These are phyloP conservation scores for Gulo gulo DNA, from an alignment of 2,113 vertebrate species.

Conservation along the genomic window DNA sequence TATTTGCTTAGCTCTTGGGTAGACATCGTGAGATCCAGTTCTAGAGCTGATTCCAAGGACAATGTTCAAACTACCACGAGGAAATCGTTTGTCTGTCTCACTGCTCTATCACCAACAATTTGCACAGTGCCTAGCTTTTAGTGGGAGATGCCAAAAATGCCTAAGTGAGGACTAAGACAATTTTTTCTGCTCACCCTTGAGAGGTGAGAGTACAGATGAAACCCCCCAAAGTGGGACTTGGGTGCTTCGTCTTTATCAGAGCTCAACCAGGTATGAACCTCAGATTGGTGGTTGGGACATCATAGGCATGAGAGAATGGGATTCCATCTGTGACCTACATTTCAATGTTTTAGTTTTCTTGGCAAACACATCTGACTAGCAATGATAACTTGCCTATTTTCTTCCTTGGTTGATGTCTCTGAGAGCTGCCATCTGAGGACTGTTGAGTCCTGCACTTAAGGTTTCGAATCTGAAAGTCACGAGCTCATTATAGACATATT, in stretches of 20 bases:
- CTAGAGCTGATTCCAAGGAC: background rate
- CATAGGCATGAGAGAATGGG: background rate
- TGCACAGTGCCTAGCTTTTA: background rate
- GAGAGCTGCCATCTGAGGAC: constrained; percentile 39
- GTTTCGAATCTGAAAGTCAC: constrained; percentile 59
- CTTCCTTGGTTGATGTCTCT: background rate
- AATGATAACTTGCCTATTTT: background rate
- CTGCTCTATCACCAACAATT: background rate
- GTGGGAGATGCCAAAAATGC: background rate
- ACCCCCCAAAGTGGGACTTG: accelerated
- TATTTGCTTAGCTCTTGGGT: background rate
- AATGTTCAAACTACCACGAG: background rate
- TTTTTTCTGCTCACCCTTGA: background rate
- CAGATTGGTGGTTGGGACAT: background rate
- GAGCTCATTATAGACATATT: constrained; percentile 62
- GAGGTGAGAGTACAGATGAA: background rate
- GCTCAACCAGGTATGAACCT: background rate
- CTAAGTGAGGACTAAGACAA: background rate
- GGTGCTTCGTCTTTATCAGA: background rate
- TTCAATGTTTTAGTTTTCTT: background rate
- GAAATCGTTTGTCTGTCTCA: background rate
- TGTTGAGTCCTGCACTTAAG: constrained; percentile 22
- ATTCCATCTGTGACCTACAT: constrained; percentile 44
- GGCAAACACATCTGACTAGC: background rate
- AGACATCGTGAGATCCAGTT: background rate